phyloP scores from a whole-genome alignment of 2,113 vertebrate species.

The Guaruba guarouba region DNA sequence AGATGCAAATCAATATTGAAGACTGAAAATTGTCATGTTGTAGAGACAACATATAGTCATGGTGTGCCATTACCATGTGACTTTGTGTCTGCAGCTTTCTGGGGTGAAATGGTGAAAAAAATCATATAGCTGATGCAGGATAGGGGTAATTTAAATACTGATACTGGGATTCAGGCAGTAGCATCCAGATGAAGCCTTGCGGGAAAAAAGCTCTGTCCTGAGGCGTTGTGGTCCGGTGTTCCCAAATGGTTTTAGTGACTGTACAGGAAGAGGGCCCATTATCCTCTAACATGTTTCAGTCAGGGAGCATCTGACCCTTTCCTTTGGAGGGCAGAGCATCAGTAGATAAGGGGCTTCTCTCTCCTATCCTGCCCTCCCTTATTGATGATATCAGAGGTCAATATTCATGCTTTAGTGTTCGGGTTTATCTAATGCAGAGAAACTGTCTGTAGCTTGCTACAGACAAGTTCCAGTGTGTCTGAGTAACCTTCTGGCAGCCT shows the following conservation, averaged over 20 bases:
- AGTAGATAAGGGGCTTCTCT: neutral
- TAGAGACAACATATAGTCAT: accelerated
- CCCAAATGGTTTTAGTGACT: neutral
- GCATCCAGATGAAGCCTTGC: neutral
- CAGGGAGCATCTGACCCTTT: accelerated
- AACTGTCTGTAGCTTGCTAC: accelerated
- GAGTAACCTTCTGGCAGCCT: neutral
- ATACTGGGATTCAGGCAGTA: neutral
- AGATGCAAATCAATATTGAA: neutral
- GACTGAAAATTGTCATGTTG: neutral
- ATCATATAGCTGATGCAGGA: neutral
- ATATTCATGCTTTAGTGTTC: neutral
- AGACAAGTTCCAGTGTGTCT: accelerated
- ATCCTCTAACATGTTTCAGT: accelerated
- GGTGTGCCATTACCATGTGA: neutral
- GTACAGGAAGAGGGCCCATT: neutral
- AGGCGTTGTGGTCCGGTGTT: neutral
- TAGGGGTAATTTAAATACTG: neutral
- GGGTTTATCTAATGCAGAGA: neutral
- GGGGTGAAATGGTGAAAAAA: neutral
- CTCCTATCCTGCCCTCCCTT: neutral
- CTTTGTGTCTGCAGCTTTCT: neutral
- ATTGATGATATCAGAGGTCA: neutral
- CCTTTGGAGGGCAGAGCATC: accelerated
- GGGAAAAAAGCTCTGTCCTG: neutral